These are phyloP conservation scores for Cordilura impudica DNA, from an alignment of 2,888 invertebrate genomes.

Conservation along the genomic window DNA sequence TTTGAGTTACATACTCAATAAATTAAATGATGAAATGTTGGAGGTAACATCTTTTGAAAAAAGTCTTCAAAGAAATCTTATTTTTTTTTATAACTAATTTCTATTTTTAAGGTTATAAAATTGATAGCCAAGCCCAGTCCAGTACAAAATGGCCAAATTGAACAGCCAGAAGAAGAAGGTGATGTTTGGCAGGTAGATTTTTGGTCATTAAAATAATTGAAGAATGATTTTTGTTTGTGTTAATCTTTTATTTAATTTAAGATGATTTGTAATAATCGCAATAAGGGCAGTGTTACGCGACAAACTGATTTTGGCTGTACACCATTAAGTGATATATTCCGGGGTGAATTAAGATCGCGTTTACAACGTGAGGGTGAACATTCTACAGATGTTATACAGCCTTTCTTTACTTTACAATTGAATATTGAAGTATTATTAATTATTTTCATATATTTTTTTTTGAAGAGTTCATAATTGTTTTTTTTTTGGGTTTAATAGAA, in stretches of 20 bases:
- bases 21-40: conserved; percentile 97
- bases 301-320: conserved; percentile 89
- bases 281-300: conserved; percentile 93
- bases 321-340: conserved; percentile 95
- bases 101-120: conserved; percentile 80
- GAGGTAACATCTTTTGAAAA: conserved; percentile 83
- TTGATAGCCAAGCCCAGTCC: conserved; percentile 80
- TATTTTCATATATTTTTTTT: neutral
- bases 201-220: neutral
- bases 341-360: conserved; percentile 92
- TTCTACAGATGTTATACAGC: conserved; percentile 94
- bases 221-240: conserved; percentile 8
- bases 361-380: conserved; percentile 83
- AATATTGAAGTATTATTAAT: conserved; percentile 88
- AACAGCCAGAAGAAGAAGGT: conserved; percentile 76
- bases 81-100: neutral
- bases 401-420: conserved; percentile 96
- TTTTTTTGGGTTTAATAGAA: conserved; percentile 80
- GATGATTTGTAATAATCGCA: conserved; percentile 85
- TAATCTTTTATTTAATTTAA: conserved; percentile 53
- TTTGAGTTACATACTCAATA: conserved; percentile 93
- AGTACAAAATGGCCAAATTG: conserved; percentile 78
- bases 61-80: neutral
- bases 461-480: neutral
- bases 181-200: conserved; percentile 77